These are phyloP conservation scores for Strix uralensis DNA, from an alignment of 2,113 vertebrate genomes.

Conservation along the genomic window DNA sequence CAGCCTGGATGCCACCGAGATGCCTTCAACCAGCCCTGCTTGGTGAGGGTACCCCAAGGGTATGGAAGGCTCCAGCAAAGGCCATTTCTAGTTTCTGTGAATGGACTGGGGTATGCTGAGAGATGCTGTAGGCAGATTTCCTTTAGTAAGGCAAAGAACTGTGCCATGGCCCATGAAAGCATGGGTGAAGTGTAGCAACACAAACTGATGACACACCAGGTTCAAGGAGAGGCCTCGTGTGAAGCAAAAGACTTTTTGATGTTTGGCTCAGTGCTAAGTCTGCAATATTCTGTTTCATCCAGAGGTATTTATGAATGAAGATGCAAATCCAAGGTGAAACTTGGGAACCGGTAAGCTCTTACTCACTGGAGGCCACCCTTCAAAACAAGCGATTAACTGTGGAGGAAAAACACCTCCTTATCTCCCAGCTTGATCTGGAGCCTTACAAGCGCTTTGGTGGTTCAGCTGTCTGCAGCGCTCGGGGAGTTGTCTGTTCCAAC, in stretches of 20 bases:
- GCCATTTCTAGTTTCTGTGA: not conserved
- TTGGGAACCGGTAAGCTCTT: not conserved
- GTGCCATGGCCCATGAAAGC: not conserved
- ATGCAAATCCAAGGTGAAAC: not conserved
- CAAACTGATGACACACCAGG: not conserved
- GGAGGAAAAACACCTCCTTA: not conserved
- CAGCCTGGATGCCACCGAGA: not conserved
- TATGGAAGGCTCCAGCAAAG: not conserved
- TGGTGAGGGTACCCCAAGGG: not conserved
- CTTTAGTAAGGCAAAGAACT: not conserved
- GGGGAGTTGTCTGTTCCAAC: not conserved
- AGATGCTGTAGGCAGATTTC: not conserved
- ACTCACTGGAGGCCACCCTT: not conserved
- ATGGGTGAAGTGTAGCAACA: not conserved
- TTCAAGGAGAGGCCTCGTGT: not conserved
- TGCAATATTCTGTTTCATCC: not conserved
- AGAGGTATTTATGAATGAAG: not conserved
- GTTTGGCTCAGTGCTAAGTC: not conserved
- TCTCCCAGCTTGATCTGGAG: not conserved
- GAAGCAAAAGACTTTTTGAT: not conserved
- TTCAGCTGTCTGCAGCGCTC: not conserved
- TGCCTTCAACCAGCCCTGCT: not conserved
- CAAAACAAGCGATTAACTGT: not conserved
- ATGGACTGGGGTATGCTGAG: not conserved
- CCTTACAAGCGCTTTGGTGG: not conserved